Conservation (phyloP, 2,797 vertebrate genomes). For the Enoplosus armatus region DNA sequence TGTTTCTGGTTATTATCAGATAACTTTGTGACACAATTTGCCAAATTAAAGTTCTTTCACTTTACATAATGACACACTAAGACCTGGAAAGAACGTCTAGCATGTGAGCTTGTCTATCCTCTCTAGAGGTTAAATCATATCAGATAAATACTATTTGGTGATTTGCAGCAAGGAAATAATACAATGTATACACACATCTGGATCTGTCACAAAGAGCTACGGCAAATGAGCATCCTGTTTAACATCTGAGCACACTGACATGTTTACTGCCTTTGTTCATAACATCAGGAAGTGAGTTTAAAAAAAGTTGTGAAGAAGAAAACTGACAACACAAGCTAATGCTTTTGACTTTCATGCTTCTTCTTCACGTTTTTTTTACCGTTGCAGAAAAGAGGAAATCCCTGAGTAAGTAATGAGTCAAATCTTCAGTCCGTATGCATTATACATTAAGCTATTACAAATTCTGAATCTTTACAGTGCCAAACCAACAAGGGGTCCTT, state of each 20-base stretch:
- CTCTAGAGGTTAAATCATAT: background rate
- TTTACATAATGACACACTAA: conserved; percentile 2
- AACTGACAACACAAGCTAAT: conserved; percentile 36
- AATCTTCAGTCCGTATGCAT: conserved; percentile 57
- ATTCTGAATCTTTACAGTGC: conserved; percentile 50
- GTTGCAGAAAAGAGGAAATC: conserved; percentile 28
- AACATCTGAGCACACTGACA: conserved; percentile 29
- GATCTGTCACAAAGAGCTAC: conserved; percentile 1
- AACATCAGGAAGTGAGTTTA: conserved; percentile 2
- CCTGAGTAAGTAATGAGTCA: conserved; percentile 52
- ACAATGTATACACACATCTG: conserved; percentile 4
- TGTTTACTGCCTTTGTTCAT: conserved; percentile 48
- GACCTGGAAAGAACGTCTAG: background rate
- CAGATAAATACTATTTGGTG: background rate
- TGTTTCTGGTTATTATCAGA: background rate
- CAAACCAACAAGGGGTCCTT: conserved; percentile 51
- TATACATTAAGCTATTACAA: conserved; percentile 71
- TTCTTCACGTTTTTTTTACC: conserved; percentile 20
- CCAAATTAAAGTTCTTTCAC: conserved; percentile 3
- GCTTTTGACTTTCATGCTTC: conserved; percentile 30
- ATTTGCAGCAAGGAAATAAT: conserved; percentile 19
- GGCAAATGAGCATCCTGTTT: conserved; percentile 20
- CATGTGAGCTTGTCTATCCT: background rate
- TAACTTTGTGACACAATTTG: background rate
- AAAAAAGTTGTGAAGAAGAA: conserved; percentile 22